Evolutionary conservation across 1,140 invertebrate genomes (phyloP).

Genomic region (Formica selysi): DNA sequence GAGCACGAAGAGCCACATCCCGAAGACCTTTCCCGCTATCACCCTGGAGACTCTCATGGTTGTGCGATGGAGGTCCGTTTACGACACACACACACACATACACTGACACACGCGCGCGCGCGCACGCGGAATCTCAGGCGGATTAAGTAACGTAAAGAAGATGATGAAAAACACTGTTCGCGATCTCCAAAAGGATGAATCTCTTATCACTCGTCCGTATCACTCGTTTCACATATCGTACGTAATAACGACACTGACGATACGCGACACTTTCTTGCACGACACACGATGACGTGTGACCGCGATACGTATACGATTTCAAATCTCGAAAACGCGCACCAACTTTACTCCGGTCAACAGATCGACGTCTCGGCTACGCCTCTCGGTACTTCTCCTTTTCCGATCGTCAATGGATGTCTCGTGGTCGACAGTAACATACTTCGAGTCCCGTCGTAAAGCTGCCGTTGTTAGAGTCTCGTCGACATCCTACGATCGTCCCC

Average conservation of each 20-base stretch:
- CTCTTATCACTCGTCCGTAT: background rate
- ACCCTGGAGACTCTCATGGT: conserved; percentile 17
- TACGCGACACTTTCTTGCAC: background rate
- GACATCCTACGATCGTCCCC: background rate
- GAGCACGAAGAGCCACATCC: conserved; percentile 33
- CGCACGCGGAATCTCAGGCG: conserved; percentile 22
- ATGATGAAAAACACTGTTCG: background rate
- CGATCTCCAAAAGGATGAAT: background rate
- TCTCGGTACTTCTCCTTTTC: background rate
- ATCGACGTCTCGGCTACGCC: background rate
- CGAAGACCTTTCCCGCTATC: background rate
- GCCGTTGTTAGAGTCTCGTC: conserved; percentile 14
- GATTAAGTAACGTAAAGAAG: background rate
- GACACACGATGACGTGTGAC: background rate
- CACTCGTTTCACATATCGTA: conserved; percentile 45
- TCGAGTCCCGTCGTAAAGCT: background rate
- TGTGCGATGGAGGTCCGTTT: background rate
- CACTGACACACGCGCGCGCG: conserved; percentile 23
- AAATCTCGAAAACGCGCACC: background rate
- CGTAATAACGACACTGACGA: background rate
- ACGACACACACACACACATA: background rate
- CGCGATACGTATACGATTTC: background rate
- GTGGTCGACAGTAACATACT: conserved; percentile 27
- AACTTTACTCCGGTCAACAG: conserved; percentile 28
- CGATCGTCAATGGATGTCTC: background rate